A percentile compares a stretch with the other conserved stretches of the same genome.
These are phyloP conservation scores for Aphidius gifuensis DNA, from an alignment of 1,140 invertebrate species.

Conservation along the genomic window DNA sequence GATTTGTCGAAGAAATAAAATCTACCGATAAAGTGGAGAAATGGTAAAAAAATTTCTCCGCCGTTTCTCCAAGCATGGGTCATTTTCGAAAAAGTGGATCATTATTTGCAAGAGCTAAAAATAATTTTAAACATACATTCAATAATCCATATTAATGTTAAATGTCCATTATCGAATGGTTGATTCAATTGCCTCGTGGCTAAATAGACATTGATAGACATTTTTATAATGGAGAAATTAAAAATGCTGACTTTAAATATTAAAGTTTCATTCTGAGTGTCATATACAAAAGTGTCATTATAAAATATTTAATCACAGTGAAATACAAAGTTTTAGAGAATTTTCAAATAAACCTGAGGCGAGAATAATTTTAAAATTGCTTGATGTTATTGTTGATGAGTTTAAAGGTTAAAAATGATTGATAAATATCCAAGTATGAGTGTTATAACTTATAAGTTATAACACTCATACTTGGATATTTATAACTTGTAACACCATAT, in stretches of 20 bases:
- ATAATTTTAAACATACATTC: constrained; percentile 41
- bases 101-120: constrained; percentile 61
- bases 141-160: constrained; percentile 58
- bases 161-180: constrained; percentile 86
- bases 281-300: no score
- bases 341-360: constrained; percentile 10
- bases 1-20: no score
- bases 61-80: no score
- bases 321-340: not conserved
- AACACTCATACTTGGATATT: no score
- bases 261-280: no score
- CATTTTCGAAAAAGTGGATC: no score
- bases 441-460: no score
- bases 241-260: no score
- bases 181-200: constrained; percentile 70
- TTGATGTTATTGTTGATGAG: not conserved
- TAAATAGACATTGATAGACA: constrained; percentile 71
- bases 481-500: constrained; percentile 16
- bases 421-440: constrained; percentile 1
- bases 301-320: no score
- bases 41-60: no score
- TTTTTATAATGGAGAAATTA: constrained; percentile 69
- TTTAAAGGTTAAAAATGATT: not conserved
- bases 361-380: constrained; percentile 5
- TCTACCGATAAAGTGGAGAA: no score